Conservation (phyloP, 2,797 vertebrate genomes). For the Paedocypris micromegethes region DNA sequence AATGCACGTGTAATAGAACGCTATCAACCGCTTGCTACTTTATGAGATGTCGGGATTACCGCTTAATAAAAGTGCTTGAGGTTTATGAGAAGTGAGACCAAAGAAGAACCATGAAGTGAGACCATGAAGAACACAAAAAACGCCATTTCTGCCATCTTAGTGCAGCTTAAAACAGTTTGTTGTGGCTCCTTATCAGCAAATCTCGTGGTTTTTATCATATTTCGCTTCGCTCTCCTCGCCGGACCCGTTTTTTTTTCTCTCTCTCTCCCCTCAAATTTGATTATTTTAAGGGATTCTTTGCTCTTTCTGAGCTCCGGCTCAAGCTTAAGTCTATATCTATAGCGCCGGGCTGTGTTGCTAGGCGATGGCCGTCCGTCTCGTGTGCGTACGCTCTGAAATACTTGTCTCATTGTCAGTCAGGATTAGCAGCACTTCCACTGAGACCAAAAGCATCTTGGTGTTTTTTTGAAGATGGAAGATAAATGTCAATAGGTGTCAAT, state of each 20-base stretch:
- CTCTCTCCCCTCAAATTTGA: conserved; percentile 1
- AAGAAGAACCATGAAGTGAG: conserved; percentile 12
- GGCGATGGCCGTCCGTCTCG: conserved; percentile 34
- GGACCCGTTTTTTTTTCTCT: conserved; percentile 3
- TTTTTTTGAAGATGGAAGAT: conserved; percentile 22
- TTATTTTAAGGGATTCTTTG: conserved; percentile 15
- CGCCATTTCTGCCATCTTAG: too few relatives aligned
- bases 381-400: conserved; percentile 28
- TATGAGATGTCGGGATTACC: conserved; percentile 22
- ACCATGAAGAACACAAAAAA: conserved; percentile 4
- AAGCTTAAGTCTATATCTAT: conserved; percentile 20
- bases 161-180: too few relatives aligned
- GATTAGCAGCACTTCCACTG: conserved; percentile 32
- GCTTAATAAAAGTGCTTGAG: conserved; percentile 31
- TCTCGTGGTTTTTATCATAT: too few relatives aligned
- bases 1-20: conserved; percentile 36
- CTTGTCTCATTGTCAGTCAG: conserved; percentile 32
- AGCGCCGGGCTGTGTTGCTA: conserved; percentile 39
- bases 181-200: too few relatives aligned
- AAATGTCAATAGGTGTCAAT: conserved; percentile 33
- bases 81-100: conserved; percentile 23
- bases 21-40: conserved; percentile 17
- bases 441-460: conserved; percentile 14
- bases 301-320: conserved; percentile 18
- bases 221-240: not conserved